Conservation (phyloP, 92 coral and sea anemone species). For the Zoanthus sociatus region DNA sequence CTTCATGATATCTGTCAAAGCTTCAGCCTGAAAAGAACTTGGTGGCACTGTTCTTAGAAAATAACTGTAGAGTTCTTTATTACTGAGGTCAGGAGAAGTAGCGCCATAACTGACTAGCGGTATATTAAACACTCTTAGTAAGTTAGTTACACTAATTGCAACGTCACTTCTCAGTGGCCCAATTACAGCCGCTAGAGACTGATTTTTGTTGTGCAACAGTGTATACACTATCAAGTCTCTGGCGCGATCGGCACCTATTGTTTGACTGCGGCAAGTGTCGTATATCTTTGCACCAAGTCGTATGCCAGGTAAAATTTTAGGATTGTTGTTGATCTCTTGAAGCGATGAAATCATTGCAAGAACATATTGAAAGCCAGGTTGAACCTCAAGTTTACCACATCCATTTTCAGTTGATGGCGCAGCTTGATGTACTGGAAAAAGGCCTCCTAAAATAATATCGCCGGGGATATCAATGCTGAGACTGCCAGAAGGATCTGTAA, state of each 20-base stretch:
- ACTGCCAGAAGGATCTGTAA: not conserved
- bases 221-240: slow-evolving; percentile 52
- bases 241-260: slow-evolving; percentile 56
- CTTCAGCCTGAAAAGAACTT: slow-evolving; percentile 52
- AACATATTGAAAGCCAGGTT: slow-evolving; percentile 65
- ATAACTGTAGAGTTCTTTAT: slow-evolving; percentile 60
- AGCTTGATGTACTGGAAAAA: slow-evolving; percentile 48
- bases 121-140: slow-evolving; percentile 60
- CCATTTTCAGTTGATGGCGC: slow-evolving; percentile 53
- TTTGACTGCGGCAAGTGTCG: slow-evolving; percentile 65
- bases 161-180: slow-evolving; percentile 64
- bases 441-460: slow-evolving; percentile 57
- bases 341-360: slow-evolving; percentile 59
- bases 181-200: slow-evolving; percentile 57
- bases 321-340: slow-evolving; percentile 53
- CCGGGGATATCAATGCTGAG: slow-evolving; percentile 50
- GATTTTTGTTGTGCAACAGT: slow-evolving; percentile 28
- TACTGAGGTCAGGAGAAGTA: slow-evolving; percentile 51
- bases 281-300: slow-evolving; percentile 54
- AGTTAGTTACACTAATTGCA: slow-evolving; percentile 55
- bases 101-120: slow-evolving; percentile 66
- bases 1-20: slow-evolving; percentile 45
- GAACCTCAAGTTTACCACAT: slow-evolving; percentile 58
- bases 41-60: slow-evolving; percentile 64
- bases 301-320: slow-evolving; percentile 52